Percentiles rank a stretch among this genome's conserved stretches.
Evolutionary conservation across 2,888 invertebrate species (phyloP).

Genomic region (Trachelus troglodyta): DNA sequence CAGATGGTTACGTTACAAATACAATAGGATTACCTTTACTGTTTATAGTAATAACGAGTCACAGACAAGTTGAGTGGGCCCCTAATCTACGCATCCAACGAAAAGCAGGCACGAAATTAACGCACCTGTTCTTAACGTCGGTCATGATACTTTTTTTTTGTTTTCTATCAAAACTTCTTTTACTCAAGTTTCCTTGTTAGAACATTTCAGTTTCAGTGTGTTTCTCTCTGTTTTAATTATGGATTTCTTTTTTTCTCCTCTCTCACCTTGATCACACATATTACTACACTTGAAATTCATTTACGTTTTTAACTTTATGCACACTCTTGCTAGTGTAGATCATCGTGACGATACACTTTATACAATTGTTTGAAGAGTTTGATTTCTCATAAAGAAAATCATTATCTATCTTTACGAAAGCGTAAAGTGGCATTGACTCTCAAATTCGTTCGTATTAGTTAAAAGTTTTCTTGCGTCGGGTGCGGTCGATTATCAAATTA

Average conservation of each 20-base stretch:
- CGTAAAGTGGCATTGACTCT: slow-evolving; percentile 46
- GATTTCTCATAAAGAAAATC: slow-evolving; percentile 50
- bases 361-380: slow-evolving; percentile 40
- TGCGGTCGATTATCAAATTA: slow-evolving; percentile 14
- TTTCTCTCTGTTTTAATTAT: neutral
- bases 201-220: slow-evolving; percentile 9
- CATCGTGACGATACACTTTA: slow-evolving; percentile 23
- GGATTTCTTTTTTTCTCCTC: slow-evolving; percentile 20
- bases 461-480: slow-evolving; percentile 24
- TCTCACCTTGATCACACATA: slow-evolving; percentile 9
- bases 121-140: slow-evolving; percentile 30
- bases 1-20: slow-evolving; percentile 36
- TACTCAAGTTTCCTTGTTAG: slow-evolving; percentile 9
- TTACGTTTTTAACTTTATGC: slow-evolving; percentile 20
- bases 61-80: slow-evolving; percentile 56
- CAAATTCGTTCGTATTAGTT: slow-evolving; percentile 26
- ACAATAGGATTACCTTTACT: slow-evolving; percentile 37
- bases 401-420: slow-evolving; percentile 42
- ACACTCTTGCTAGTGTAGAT: slow-evolving; percentile 32
- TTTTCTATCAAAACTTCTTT: slow-evolving; percentile 19
- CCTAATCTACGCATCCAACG: slow-evolving; percentile 53
- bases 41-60: slow-evolving; percentile 36
- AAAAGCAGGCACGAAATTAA: slow-evolving; percentile 44
- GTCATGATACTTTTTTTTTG: slow-evolving; percentile 33
- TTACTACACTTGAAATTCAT: slow-evolving; percentile 25